These are phyloP conservation scores for Drosophila jambulina DNA, from an alignment of 1,140 invertebrate species.

Conservation along the genomic window DNA sequence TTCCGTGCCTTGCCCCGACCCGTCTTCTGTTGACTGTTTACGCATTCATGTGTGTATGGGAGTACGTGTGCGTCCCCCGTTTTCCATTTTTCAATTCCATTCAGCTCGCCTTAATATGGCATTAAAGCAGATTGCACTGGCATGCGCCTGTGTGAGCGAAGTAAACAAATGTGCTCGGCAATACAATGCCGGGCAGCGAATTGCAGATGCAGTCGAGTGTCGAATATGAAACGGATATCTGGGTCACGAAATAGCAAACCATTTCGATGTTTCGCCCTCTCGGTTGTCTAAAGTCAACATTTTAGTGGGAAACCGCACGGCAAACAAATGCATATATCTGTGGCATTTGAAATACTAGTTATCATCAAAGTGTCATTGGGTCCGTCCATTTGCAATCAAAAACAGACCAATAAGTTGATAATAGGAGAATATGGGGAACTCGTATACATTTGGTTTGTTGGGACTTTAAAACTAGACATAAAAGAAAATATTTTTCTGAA, in stretches of 20 bases:
- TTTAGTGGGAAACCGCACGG: constrained; percentile 9
- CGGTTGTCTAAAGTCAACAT: constrained; percentile 10
- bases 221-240: constrained; percentile 53
- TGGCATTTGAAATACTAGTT: not conserved
- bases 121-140: constrained; percentile 69
- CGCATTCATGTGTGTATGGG: constrained; percentile 49
- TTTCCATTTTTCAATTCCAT: constrained; percentile 76
- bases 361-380: not conserved
- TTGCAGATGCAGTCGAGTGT: constrained; percentile 49
- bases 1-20: not conserved
- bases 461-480: not conserved
- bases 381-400: not conserved
- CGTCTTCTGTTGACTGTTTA: constrained; percentile 49
- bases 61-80: constrained; percentile 11
- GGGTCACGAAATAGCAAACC: constrained; percentile 42
- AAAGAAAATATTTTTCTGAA: not conserved
- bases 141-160: constrained; percentile 10
- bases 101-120: constrained; percentile 71
- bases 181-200: constrained; percentile 56
- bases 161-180: constrained; percentile 54
- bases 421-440: not conserved
- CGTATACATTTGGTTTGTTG: not conserved
- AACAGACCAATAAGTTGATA: not conserved
- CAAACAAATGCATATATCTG: constrained; percentile 6
- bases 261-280: constrained; percentile 8